Evolutionary conservation across 2,888 invertebrate genomes (phyloP), one percentile per base, ranked within the genome.

Genomic region (Drosophila anceps): DNA sequence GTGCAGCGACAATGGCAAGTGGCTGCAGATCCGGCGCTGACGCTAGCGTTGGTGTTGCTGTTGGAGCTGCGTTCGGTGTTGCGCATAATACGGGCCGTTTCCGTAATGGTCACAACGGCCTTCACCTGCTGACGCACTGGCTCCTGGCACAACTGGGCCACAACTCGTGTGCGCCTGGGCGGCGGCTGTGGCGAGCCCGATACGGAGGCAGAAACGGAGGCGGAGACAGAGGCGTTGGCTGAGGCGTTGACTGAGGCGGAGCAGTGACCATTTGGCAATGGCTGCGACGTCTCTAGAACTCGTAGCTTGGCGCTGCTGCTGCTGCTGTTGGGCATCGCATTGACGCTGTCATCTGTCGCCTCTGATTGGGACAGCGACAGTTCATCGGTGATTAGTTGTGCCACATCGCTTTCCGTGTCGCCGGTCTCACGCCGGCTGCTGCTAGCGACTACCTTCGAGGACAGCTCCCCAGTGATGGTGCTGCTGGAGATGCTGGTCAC

Each of bases 1-100:
- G 88, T 88, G 64, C 93, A 93, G 64, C 93, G 90, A 65, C 93
- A 93, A n/a, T 91, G 87, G 67, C 93, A 93, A 39, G 91, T 66
- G 8, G 60, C 31, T 2, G 41, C 20, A 4, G 81, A 68, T 3
- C 51, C 64, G 0, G 73, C 2, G 9, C 24, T 39, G 10, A 24
- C 6, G 15, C 0, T 51, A 15, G 20, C 1, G 4, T 29, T 44
- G 8, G 20, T 1, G 15, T 29, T 39, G 8, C 15, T 1, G 9
- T 13, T 54, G 39, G 39, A 24, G 33, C 37, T 62, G 27, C 72
- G 65, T 1, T 81, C 78, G n/a, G 39, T 69, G 54, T 77, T 88
- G 2, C 88, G 67, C 55, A 91, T 83, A 0, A 91, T 76, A 29
- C 89, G 76, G 0, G 92, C 91, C 5, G 91, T 90, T 67, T 91